Percentiles rank a stretch among this genome's conserved stretches.
phyloP scores from a whole-genome alignment of 2,797 vertebrate species.

The Spinus olivaceus region DNA sequence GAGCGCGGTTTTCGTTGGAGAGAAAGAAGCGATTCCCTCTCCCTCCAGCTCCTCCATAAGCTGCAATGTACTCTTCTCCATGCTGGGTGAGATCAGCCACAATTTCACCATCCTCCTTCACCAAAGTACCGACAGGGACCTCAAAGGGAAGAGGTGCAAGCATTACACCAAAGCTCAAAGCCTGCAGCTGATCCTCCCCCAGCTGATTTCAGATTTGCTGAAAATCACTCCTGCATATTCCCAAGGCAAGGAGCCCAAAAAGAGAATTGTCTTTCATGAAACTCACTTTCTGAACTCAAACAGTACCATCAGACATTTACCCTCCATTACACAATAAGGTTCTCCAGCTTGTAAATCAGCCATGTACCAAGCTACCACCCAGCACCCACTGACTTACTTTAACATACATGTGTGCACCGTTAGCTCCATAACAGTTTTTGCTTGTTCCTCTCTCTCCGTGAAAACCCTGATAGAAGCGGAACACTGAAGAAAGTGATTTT shows the following conservation, averaged over 20 bases:
- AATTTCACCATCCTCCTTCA: constrained; percentile 81
- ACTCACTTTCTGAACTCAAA: neutral
- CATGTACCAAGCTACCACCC: neutral
- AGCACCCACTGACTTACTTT: constrained; percentile 73
- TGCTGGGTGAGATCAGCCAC: constrained; percentile 83
- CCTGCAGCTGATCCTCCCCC: neutral
- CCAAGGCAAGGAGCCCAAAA: neutral
- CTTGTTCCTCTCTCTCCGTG: constrained; percentile 80
- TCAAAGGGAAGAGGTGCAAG: constrained; percentile 38
- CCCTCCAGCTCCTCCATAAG: constrained; percentile 87
- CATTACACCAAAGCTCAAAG: neutral
- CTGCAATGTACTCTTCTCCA: constrained; percentile 85
- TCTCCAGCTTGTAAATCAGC: neutral
- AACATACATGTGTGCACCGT: constrained; percentile 76
- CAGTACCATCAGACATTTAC: neutral
- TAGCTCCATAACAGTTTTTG: constrained; percentile 89
- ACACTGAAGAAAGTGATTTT: constrained; percentile 85
- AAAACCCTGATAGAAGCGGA: constrained; percentile 79
- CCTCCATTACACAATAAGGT: neutral
- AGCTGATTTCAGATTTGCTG: neutral
- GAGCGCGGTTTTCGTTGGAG: constrained; percentile 91
- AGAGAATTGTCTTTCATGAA: neutral
- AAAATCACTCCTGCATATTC: neutral
- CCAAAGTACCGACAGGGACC: constrained; percentile 91
- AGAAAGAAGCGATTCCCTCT: constrained; percentile 95